Base-by-base conservation (phyloP, 2,797 vertebrate species). In the Sebastes reedi region DNA sequence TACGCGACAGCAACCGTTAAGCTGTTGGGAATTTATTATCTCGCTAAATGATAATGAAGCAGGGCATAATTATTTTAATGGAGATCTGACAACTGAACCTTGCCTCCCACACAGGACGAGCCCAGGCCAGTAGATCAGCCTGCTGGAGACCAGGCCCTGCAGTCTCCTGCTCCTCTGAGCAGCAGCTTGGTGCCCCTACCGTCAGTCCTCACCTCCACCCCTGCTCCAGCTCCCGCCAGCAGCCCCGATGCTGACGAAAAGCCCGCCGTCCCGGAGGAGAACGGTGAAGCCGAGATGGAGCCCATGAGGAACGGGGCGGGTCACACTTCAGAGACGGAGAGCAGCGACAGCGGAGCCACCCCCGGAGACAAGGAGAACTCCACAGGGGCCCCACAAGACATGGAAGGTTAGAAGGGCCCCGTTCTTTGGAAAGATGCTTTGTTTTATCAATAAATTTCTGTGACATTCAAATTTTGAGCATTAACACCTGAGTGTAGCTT, bases 231-330 rank as follows among this genome's bases (percentile, higher is more conserved):
- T 80, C 79, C 80, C 0, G 72, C 82, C 55, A 68, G 65, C 65
- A 82, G 87, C 77, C 86, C 87, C 0, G 95, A 96, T 39, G 68
- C 77, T 1, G 95, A 96, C 1, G 89, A 84, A 71, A 92, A 93
- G 75, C 86, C 90, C 36, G 90, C 85, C 75, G 73, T 91, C 85
- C 87, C 93, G 5, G 98, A 99, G 85, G 97, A 99, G 87, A 98
- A 98, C 0, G 97, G 97, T 0, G 97, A 99, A 80, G 88, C 93
- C 0, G 95, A 95, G 78, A 22, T 91, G 1, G 98, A 98, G 81
- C 94, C 95, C 2, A 87, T 98, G 73, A 96, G 95, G 24, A 99
- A 99, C 0, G 98, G 98, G 1, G 97, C 97, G 0, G 97, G 97
- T 62, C 96, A 95, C 62, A 70, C 92, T 55, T 97, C 96, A 0